Base-by-base conservation (phyloP, 2,797 vertebrate genomes). In the Centroberyx gerrardi region DNA sequence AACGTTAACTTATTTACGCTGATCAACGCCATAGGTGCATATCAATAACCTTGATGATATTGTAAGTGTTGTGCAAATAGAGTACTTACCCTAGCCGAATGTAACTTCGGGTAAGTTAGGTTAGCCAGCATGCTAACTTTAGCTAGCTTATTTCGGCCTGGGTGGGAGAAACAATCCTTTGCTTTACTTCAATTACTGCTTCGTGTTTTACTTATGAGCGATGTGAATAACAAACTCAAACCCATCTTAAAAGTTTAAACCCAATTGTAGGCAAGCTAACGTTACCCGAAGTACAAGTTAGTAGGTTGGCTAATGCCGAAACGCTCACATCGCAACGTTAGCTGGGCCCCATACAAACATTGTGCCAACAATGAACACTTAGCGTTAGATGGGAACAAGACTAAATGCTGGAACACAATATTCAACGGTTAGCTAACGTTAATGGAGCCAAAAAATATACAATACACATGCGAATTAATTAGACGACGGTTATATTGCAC, bases 91-190 rank as follows among this genome's bases (percentile, higher is more conserved):
- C 9, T 5, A 64, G 36, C 17, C 8, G 68, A 63, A 56, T 54
- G 28, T 15, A 58, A 49, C 36, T 18, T 62, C n/a, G 18, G 44
- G 14, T 46, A 46, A 14, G 44, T 15, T 0, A 49, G 6, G 28
- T 62, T 81, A 88, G 78, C 83, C 2, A 4, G 0, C n/a, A 1
- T 52, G 84, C 87, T 81, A 85, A 33, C 53, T 13, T 6, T 36
- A 61, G 73, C 66, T 8, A 0, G 1, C 36, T 31, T 31, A 33
- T 2, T 4, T 8, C 68, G 48, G 65, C 76, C 72, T 49, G 1
- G 7, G 17, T 5, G 8, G 28, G 3, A 6, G 0, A 22, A 0
- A 29, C 7, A 0, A 27, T 6, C 3, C 44, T 15, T 0, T 1
- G 0, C 5, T 27, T 10, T 0, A 15, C 46, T 68, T 53, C 8